Conservation (phyloP, 2,888 invertebrate species). For the Heliconius aoede region DNA sequence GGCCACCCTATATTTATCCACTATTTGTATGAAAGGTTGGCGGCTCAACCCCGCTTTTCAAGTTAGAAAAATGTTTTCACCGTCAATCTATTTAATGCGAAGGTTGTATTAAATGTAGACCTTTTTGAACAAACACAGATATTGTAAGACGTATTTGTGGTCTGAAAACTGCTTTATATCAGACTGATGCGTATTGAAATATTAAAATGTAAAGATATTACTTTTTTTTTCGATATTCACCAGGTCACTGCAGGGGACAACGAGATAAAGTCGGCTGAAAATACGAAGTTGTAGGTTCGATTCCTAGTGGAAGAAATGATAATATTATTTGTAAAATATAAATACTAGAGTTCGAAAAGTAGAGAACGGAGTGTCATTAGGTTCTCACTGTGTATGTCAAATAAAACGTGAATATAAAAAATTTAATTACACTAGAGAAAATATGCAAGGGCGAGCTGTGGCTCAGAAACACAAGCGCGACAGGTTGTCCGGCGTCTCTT, state of each 20-base stretch:
- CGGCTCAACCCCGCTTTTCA: constrained; percentile 44
- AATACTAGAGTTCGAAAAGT: too few relatives aligned
- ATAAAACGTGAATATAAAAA: too few relatives aligned
- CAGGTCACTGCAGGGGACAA: neutral
- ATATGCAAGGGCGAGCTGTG: neutral
- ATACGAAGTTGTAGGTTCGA: too few relatives aligned
- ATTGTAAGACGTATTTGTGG: constrained; percentile 43
- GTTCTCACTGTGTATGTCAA: too few relatives aligned
- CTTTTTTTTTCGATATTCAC: neutral
- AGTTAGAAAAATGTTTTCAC: constrained; percentile 46
- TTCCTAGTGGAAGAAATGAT: too few relatives aligned
- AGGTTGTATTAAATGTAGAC: constrained; percentile 45
- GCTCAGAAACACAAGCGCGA: neutral
- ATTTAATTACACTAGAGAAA: too few relatives aligned
- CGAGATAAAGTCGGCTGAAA: too few relatives aligned
- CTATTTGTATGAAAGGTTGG: constrained; percentile 44
- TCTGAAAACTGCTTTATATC: constrained; percentile 23
- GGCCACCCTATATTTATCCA: constrained; percentile 47
- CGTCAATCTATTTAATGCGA: constrained; percentile 51
- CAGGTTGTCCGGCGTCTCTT: too few relatives aligned
- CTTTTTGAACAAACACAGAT: constrained; percentile 44
- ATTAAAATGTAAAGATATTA: constrained; percentile 1
- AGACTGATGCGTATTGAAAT: constrained; percentile 5
- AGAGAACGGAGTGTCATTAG: too few relatives aligned
- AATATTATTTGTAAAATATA: too few relatives aligned